A percentile compares a stretch with the other conserved stretches of the same genome.
phyloP scores from a whole-genome alignment of 2,797 vertebrate genomes.

The Melanogrammus aeglefinus region DNA sequence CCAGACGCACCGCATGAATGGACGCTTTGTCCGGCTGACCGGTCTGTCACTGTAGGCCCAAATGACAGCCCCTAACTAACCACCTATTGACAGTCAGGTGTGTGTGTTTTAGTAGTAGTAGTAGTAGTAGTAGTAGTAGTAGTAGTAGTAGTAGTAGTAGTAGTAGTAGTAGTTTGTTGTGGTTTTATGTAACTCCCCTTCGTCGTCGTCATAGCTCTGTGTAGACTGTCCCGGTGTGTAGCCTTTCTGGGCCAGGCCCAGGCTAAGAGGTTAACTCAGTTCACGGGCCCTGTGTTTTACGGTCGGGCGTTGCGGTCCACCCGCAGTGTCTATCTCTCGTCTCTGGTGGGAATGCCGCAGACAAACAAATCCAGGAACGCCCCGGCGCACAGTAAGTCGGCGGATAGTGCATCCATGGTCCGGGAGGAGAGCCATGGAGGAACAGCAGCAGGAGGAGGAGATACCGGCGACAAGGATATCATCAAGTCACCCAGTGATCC shows the following conservation, averaged over 20 bases:
- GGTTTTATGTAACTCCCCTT: constrained; percentile 4
- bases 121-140: no score
- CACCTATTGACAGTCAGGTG: constrained; percentile 21
- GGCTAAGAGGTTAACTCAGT: constrained; percentile 37
- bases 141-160: no score
- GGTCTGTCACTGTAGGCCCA: constrained; percentile 28
- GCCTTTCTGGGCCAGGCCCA: constrained; percentile 39
- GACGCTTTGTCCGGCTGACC: constrained; percentile 50
- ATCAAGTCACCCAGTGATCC: constrained; percentile 93
- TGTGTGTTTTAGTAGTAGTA: no score
- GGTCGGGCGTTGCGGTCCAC: constrained; percentile 48
- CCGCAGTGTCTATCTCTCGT: constrained; percentile 40
- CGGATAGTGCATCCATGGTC: constrained; percentile 29
- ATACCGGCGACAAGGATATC: constrained; percentile 81
- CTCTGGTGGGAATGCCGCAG: constrained; percentile 72
- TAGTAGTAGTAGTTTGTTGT: no score
- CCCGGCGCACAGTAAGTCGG: constrained; percentile 40
- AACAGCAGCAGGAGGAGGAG: constrained; percentile 50
- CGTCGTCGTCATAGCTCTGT: constrained; percentile 56
- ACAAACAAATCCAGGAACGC: constrained; percentile 72
- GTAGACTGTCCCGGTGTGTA: constrained; percentile 54
- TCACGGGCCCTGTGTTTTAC: background rate
- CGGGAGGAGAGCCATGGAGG: constrained; percentile 32
- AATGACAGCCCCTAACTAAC: constrained; percentile 27
- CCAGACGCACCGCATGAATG: constrained; percentile 63